A percentile compares a stretch with the other conserved stretches of the same genome.
phyloP scores from a whole-genome alignment of 2,888 invertebrate species.

The Stenoptilia bipunctidactyla region DNA sequence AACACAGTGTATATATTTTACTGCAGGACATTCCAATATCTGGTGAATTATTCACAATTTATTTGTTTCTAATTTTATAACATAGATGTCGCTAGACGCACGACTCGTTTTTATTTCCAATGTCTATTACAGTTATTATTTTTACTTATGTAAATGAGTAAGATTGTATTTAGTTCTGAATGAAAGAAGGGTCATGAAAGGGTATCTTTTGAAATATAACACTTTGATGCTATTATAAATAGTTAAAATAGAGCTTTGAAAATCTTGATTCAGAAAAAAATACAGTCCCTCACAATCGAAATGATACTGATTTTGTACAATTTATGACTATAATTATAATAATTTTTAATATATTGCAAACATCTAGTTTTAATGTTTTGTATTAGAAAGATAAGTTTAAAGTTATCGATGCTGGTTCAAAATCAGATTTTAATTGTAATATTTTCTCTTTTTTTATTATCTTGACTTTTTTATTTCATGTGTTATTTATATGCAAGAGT shows the following conservation, averaged over 20 bases:
- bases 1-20: neutral
- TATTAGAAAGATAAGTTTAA: conserved; percentile 43
- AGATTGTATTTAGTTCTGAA: too few species aligned
- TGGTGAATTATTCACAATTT: neutral
- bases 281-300: too few species aligned
- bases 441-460: conserved; percentile 34
- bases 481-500: too few species aligned
- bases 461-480: conserved; percentile 44
- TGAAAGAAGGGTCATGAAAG: too few species aligned
- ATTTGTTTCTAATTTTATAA: neutral
- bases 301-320: conserved; percentile 51
- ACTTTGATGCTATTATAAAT: too few species aligned
- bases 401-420: conserved; percentile 40
- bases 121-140: neutral
- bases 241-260: too few species aligned
- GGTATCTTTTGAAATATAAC: too few species aligned
- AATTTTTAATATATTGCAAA: conserved; percentile 52
- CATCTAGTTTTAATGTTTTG: conserved; percentile 46
- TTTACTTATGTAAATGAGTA: neutral
- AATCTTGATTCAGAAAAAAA: too few species aligned
- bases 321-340: conserved; percentile 24
- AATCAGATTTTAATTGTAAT: conserved; percentile 44
- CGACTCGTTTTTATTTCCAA: neutral
- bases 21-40: neutral
- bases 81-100: neutral